Conservation (phyloP, 2,888 invertebrate species). For the Nephrotoma flavescens region DNA sequence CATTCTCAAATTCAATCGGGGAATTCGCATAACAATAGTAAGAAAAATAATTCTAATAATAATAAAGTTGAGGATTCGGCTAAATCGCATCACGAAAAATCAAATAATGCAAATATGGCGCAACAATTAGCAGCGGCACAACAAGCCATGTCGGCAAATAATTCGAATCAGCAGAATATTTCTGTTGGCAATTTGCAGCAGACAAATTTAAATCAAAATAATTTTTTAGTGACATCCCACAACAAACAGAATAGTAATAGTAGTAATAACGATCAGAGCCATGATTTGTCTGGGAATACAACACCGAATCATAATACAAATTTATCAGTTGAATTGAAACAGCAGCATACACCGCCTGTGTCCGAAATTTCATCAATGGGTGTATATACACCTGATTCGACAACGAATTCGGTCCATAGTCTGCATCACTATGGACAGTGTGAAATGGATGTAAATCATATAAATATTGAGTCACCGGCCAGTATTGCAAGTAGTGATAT, state of each 20-base stretch:
- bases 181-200: neutral
- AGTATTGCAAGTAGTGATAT: conserved; percentile 77
- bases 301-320: conserved; percentile 28
- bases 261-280: conserved; percentile 18
- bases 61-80: neutral
- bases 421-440: conserved; percentile 64
- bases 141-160: conserved; percentile 6
- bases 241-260: neutral
- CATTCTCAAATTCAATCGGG: neutral
- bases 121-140: neutral
- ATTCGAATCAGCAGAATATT: conserved; percentile 6
- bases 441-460: conserved; percentile 68
- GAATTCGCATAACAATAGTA: neutral
- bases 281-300: conserved; percentile 24
- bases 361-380: conserved; percentile 65
- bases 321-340: conserved; percentile 16
- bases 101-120: neutral
- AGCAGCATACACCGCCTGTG: conserved; percentile 33
- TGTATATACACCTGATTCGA: conserved; percentile 73
- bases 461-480: conserved; percentile 77
- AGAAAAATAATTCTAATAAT: neutral
- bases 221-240: neutral
- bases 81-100: neutral
- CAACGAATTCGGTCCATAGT: conserved; percentile 68
- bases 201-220: neutral